Evolutionary conservation across 2,113 vertebrate genomes (phyloP), one percentile per base, ranked within the genome.

Genomic region (Pachycephala philippinensis): DNA sequence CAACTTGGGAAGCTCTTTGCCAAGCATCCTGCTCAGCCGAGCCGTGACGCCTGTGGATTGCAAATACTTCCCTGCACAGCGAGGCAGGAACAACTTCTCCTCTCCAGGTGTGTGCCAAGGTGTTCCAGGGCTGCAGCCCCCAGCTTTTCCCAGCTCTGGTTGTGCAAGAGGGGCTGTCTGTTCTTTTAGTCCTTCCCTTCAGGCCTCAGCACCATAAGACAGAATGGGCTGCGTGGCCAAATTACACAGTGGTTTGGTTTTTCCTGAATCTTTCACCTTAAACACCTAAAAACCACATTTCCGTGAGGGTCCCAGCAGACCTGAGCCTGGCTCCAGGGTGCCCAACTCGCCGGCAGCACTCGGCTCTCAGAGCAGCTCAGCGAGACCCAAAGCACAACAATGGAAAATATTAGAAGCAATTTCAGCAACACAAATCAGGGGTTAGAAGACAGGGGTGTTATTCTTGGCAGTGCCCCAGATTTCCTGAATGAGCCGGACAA

Each of bases 351-450:
- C 40, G 1, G 80, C 59, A 27, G 33, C 7, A 15, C 83, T 84
- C 59, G 0, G 79, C 92, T 53, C 89, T 35, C 31, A 4, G 47
- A 75, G 75, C 64, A 11, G 56, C 12, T 63, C 77, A n/a, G 87
- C 0, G 11, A 72, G 80, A 61, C 59, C 80, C 80, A 3, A 45
- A 70, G 86, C 88, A 74, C 56, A 93, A 93, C 90, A 90, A 54
- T 90, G 94, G 95, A 85, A 95, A 94, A 90, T 57, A 69, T 87
- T 79, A 84, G 96, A 72, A 90, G 92, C 82, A 76, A 82, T 83
- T 52, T 84, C 88, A 93, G 95, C 8, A 7, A 76, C 92, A 79
- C 70, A 87, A 65, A 78, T 60, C 76, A 13, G 89, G 91, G 91
- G 77, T 92, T 68, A 93, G 95, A 50, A 87, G 95, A 86, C 81